Evolutionary conservation across 2,888 invertebrate species (phyloP), one percentile per base, ranked within the genome.

Genomic region (Minunthozetes semirufus): DNA sequence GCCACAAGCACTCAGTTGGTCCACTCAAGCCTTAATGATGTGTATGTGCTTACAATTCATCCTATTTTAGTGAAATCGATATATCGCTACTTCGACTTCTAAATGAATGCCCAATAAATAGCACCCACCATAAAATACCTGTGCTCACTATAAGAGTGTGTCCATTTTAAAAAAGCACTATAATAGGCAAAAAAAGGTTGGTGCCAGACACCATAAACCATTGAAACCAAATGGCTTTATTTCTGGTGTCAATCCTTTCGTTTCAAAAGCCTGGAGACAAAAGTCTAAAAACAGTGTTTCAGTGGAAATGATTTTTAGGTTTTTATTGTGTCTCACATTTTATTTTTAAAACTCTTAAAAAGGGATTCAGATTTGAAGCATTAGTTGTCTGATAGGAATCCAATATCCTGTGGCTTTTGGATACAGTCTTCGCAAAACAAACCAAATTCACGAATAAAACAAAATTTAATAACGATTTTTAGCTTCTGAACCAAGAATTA

Each of bases 171-270:
- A 66, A 66, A 59, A 59, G 19, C 19, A 50, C 8, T 50, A n/a
- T 9, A 66, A 42, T 22, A 6, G 22, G 66, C 66, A 66, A 66
- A 66, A n/a, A 33, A 38, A 33, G 11, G 19, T 22, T 66, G 66
- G 66, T 66, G 66, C 66, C 66, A 66, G 66, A 66, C 66, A 42
- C 29, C 66, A 66, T 66, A 66, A 66, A 66, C 38, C 29, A 9
- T 42, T 42, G 8, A 13, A 38, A 42, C n/a, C n/a, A 19, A 66
- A 66, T 42, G n/a, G 19, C 22, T 66, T 66, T 42, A 66, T 66
- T 42, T 66, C 22, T 66, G 66, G 33, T 22, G 42, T 66, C 66
- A 66, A 66, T 66, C 66, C 66, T 66, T 66, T 66, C 6, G 19
- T 27, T 66, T n/a, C 59, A 59, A 59, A 66, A 66, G 66, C 66